Evolutionary conservation across 1,140 invertebrate species (phyloP).

Genomic region (Geopemphigus sp.): DNA sequence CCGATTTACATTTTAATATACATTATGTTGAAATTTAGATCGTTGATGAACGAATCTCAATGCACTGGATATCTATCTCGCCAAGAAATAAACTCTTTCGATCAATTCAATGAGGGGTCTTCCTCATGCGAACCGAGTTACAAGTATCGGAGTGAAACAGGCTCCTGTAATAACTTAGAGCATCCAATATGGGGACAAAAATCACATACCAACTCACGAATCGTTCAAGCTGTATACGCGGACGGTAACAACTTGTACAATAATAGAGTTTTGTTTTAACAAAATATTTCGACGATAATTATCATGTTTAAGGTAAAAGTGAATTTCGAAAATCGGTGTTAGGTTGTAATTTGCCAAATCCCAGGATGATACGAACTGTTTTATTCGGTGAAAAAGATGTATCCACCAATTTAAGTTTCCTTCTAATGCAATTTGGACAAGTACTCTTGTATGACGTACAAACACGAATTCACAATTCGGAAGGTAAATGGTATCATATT

Average conservation of each 20-base stretch:
- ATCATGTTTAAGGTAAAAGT: neutral
- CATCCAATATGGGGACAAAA: slow-evolving; percentile 69
- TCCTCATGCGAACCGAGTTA: no score
- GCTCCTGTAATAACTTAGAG: slow-evolving; percentile 77
- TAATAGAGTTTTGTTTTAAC: no score
- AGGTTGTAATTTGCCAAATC: neutral
- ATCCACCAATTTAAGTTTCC: neutral
- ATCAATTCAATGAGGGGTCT: no score
- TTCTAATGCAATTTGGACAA: neutral
- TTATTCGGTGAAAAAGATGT: neutral
- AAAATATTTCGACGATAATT: no score
- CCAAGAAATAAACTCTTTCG: no score
- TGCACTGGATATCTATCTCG: neutral
- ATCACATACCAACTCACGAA: slow-evolving; percentile 70
- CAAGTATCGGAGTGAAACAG: slow-evolving; percentile 72
- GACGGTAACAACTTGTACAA: slow-evolving; percentile 68
- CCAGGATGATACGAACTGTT: neutral
- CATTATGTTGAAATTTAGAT: neutral
- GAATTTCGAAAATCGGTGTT: slow-evolving; percentile 9
- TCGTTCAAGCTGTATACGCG: slow-evolving; percentile 75
- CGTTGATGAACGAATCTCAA: neutral
- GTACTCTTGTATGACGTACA: neutral
- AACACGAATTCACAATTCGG: no score
- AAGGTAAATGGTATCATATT: no score
- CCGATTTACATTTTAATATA: no score